Conservation (phyloP, 2,888 invertebrate species). For the Protodeltote pygarga region DNA sequence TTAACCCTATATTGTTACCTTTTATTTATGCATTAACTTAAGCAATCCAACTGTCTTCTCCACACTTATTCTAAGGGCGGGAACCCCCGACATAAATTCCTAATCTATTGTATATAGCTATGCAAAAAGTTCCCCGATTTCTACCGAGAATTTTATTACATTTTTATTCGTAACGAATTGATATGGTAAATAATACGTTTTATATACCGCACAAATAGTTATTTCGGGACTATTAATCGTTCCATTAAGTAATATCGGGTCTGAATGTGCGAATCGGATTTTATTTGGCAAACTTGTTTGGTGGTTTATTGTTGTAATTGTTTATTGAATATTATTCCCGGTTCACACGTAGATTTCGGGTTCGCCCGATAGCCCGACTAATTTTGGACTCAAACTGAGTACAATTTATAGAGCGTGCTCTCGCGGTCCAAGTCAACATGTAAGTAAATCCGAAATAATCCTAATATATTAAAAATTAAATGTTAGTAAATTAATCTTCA, state of each 20-base stretch:
- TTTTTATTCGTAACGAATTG: slow-evolving; percentile 64
- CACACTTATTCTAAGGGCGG: slow-evolving; percentile 54
- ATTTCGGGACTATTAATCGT: slow-evolving; percentile 61
- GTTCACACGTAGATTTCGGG: no score
- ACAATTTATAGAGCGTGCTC: no score
- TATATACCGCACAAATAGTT: slow-evolving; percentile 53
- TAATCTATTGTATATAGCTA: slow-evolving; percentile 59
- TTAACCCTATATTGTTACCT: slow-evolving; percentile 73
- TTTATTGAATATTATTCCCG: no score
- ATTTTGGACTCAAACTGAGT: no score
- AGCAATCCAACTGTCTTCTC: slow-evolving; percentile 76
- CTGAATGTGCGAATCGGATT: slow-evolving; percentile 1
- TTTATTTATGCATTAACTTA: slow-evolving; percentile 85
- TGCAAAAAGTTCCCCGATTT: slow-evolving; percentile 51
- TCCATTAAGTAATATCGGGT: slow-evolving; percentile 56
- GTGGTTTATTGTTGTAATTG: no score
- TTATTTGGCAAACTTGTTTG: no score
- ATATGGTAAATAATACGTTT: slow-evolving; percentile 65
- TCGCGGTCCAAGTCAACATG: no score
- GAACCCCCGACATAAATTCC: slow-evolving; percentile 60
- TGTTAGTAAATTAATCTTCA: no score
- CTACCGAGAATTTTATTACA: slow-evolving; percentile 53
- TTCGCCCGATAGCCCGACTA: no score
- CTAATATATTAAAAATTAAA: no score
- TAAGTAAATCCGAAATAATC: no score